Conservation (phyloP, 2,797 vertebrate genomes). For the Poecilia picta region DNA sequence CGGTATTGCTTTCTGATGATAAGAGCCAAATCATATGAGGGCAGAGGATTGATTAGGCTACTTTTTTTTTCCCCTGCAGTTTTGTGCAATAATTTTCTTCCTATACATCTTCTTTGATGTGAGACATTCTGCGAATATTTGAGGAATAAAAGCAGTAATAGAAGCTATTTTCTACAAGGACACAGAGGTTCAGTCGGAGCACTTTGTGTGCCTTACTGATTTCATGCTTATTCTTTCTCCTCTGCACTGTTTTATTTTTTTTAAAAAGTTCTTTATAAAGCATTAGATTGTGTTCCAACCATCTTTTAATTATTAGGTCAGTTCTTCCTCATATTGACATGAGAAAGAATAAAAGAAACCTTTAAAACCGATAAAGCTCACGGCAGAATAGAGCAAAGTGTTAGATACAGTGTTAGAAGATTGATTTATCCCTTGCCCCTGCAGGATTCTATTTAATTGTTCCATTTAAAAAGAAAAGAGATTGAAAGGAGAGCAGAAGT, state of each 20-base stretch:
- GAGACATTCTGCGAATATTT: constrained; percentile 24
- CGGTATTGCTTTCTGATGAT: constrained; percentile 69
- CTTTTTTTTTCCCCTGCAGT: constrained; percentile 22
- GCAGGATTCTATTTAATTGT: constrained; percentile 60
- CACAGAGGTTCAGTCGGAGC: constrained; percentile 20
- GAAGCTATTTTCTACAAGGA: constrained; percentile 11
- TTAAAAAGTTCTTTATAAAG: constrained; percentile 8
- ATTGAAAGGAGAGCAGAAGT: constrained; percentile 1
- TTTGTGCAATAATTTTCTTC: constrained; percentile 36
- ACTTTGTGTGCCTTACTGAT: constrained; percentile 25
- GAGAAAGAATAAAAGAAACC: constrained; percentile 12
- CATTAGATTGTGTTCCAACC: constrained; percentile 20
- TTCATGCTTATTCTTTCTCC: constrained; percentile 12
- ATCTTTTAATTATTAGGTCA: constrained; percentile 41
- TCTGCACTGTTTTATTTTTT: background rate
- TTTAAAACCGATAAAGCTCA: constrained; percentile 45
- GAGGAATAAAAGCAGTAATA: constrained; percentile 13
- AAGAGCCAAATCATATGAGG: constrained; percentile 60
- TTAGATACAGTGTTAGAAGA: constrained; percentile 48
- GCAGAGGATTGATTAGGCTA: constrained; percentile 46
- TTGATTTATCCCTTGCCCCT: constrained; percentile 59
- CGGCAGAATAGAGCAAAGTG: constrained; percentile 38
- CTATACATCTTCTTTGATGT: constrained; percentile 38
- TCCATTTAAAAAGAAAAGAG: constrained; percentile 54
- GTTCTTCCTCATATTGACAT: constrained; percentile 25